Base-by-base conservation (phyloP, 2,113 vertebrate genomes). In the Calyptomena viridis region DNA sequence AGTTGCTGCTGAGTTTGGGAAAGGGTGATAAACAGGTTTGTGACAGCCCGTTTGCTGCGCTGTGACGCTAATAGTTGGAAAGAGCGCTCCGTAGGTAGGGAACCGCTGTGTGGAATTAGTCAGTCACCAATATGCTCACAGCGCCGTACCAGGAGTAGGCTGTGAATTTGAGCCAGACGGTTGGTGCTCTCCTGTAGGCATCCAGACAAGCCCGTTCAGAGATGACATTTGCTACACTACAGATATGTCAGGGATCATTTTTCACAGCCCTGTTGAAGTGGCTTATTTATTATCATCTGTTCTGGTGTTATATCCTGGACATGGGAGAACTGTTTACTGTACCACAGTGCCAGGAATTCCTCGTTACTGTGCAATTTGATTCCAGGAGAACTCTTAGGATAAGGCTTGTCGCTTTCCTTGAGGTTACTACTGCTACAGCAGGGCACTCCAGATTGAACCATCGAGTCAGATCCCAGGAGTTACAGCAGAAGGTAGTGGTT, bases 241-340 rank as follows among this genome's bases (percentile, higher is more conserved):
- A 91, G 87, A 86, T 55, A 87, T 63, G 71, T 85, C 95, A 94
- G 27, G 63, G 90, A 91, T 97, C 91, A 58, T 91, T 94, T 97
- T 96, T 97, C 93, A 97, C 88, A 89, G 81, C 68, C 85, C 84
- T 94, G 69, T 96, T 96, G 67, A 89, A 95, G 90, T 39, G 72
- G 81, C 71, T 96, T 95, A 94, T 97, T 94, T 91, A 95, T 90
- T 91, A 92, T 94, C 91, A 53, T 95, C 87, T 96, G 71, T 90
- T 87, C 92, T 92, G 90, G 88, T 96, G 95, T 94, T 83, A 96
- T 25, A 94, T 96, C 95, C 92, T 95, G 91, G 92, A 89, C 68
- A 79, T 84, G 84, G 91, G 75, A 95, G 79, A 92, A 74, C 72
- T 77, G 96, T 95, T 97, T 95, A 93, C 90, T 87, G 67, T 87